Evolutionary conservation across 2,113 vertebrate genomes (phyloP).

Genomic region (Ageneiosus marmoratus): DNA sequence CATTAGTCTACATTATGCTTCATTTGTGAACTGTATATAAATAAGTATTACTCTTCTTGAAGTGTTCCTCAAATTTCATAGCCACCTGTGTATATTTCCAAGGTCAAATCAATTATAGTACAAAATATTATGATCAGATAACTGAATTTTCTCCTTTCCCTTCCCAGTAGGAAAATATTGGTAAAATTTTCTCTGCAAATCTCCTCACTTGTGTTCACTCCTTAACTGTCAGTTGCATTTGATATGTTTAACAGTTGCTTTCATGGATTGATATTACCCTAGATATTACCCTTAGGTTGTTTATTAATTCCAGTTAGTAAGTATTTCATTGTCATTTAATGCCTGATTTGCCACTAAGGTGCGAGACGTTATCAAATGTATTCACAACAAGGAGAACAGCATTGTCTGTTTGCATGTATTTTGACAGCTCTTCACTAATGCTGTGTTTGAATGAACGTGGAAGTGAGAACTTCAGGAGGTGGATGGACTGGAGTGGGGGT

Average conservation of each 20-base stretch:
- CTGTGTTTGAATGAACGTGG: neutral
- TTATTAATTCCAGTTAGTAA: neutral
- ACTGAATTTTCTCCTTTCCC: neutral
- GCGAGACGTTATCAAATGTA: neutral
- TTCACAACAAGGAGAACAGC: neutral
- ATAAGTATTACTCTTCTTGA: slow-evolving; percentile 25
- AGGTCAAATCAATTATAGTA: slow-evolving; percentile 34
- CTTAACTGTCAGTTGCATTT: neutral
- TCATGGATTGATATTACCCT: slow-evolving; percentile 1
- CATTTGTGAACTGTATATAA: slow-evolving; percentile 12
- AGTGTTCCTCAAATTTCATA: slow-evolving; percentile 43
- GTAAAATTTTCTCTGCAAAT: slow-evolving; percentile 14
- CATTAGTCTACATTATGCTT: slow-evolving; percentile 21
- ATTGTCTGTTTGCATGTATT: neutral
- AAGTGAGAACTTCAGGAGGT: slow-evolving; percentile 4
- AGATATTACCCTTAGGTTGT: neutral
- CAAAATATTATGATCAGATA: neutral
- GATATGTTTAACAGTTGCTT: neutral
- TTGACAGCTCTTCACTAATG: slow-evolving; percentile 19
- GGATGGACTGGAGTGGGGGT: no score
- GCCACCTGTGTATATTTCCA: slow-evolving; percentile 25
- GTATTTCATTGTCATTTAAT: neutral
- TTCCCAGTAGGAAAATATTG: neutral
- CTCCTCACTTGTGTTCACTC: neutral
- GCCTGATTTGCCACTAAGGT: neutral